Conservation (phyloP, 2,888 invertebrate genomes). For the Lissonota sp. region DNA sequence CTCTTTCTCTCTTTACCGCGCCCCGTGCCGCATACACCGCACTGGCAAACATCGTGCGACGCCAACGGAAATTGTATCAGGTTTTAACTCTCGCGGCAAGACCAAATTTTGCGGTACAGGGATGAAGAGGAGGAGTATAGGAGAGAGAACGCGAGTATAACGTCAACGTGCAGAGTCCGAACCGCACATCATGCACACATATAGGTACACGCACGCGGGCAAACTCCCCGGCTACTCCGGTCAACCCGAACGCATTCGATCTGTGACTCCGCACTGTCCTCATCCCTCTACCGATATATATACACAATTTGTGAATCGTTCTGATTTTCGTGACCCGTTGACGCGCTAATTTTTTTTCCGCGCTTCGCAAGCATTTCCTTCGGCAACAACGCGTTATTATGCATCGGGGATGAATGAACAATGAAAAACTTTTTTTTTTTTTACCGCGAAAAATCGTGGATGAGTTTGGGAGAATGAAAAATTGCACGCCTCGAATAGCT, state of each 20-base stretch:
- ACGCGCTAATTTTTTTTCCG: not conserved
- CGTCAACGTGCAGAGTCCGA: constrained; percentile 37
- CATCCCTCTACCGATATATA: not conserved
- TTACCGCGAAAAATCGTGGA: too few relatives aligned
- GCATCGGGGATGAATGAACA: too few relatives aligned
- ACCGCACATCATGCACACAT: constrained; percentile 14
- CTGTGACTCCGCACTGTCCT: constrained; percentile 21
- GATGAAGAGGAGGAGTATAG: not conserved
- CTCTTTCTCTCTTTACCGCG: constrained; percentile 3
- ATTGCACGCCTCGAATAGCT: too few relatives aligned
- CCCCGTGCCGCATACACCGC: constrained; percentile 50
- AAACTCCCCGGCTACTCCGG: constrained; percentile 9
- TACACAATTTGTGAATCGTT: constrained; percentile 44
- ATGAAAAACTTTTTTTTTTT: too few relatives aligned
- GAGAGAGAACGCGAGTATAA: constrained; percentile 14
- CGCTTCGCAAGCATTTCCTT: not conserved
- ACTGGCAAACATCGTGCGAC: constrained; percentile 64
- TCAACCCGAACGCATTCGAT: constrained; percentile 59
- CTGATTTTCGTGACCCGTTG: constrained; percentile 38
- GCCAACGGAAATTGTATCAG: constrained; percentile 66
- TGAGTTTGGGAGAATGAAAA: too few relatives aligned
- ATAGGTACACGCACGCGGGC: too few relatives aligned
- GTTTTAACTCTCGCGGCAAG: constrained; percentile 65
- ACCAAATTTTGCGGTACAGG: constrained; percentile 56
- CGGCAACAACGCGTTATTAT: too few relatives aligned